Percentiles rank a stretch among this genome's conserved stretches.
phyloP scores from a whole-genome alignment of 2,797 vertebrate species.

The Gephyroberyx darwinii region DNA sequence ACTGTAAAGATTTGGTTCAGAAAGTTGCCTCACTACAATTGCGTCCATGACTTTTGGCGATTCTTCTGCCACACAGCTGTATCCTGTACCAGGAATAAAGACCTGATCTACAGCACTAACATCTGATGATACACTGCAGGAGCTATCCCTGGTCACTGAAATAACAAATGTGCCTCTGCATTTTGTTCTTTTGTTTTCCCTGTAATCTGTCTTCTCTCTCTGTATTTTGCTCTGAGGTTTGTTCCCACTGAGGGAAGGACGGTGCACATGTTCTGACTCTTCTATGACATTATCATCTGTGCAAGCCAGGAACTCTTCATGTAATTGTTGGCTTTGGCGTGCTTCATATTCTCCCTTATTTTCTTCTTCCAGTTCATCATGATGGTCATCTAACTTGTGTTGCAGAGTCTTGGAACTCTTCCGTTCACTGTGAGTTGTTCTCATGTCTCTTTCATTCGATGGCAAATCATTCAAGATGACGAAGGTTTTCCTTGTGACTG shows the following conservation, averaged over 20 bases:
- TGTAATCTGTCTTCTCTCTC: not conserved
- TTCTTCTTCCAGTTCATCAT: not conserved
- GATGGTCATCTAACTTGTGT: not conserved
- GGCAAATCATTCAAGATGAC: constrained; percentile 17
- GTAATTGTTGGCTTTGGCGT: not conserved
- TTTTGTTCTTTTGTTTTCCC: constrained; percentile 21
- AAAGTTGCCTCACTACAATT: not conserved
- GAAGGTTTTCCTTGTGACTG: constrained; percentile 42
- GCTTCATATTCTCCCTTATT: not conserved
- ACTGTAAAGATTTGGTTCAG: not conserved
- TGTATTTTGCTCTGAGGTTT: constrained; percentile 9
- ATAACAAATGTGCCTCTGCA: constrained; percentile 70
- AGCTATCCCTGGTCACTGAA: constrained; percentile 17
- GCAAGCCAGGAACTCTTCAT: not conserved
- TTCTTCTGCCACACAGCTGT: constrained; percentile 2
- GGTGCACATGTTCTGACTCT: not conserved
- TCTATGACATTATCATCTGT: not conserved
- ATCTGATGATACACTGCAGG: constrained; percentile 9
- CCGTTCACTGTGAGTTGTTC: constrained; percentile 8
- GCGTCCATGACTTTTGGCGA: not conserved
- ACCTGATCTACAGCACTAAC: not conserved
- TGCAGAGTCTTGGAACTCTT: constrained; percentile 17
- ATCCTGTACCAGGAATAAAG: not conserved
- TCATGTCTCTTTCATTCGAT: constrained; percentile 30
- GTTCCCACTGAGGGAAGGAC: not conserved